These are phyloP conservation scores for Drosophila testacea DNA, from an alignment of 2,888 invertebrate species.

Conservation along the genomic window DNA sequence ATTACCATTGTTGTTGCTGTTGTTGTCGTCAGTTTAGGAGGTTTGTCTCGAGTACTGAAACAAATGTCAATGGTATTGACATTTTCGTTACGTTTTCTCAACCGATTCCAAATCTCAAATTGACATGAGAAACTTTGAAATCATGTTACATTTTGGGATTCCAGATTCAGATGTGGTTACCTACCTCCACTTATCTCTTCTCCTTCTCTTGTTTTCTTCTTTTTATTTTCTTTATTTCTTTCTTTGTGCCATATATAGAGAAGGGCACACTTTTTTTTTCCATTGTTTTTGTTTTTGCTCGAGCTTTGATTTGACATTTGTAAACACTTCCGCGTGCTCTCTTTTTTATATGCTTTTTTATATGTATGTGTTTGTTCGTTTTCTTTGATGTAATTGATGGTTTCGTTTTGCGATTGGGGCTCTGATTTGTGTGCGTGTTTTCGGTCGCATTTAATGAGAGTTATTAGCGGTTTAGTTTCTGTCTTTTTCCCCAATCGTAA, in stretches of 20 bases:
- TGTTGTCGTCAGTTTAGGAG: conserved; percentile 29
- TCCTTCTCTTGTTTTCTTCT: background rate
- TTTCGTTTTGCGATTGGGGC: conserved; percentile 53
- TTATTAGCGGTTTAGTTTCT: conserved; percentile 60
- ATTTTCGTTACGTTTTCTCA: conserved; percentile 65
- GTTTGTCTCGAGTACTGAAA: conserved; percentile 46
- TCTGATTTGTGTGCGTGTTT: conserved; percentile 53
- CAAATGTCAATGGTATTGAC: conserved; percentile 80
- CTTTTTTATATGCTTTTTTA: conserved; percentile 24
- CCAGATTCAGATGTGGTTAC: conserved; percentile 39
- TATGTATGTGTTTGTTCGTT: conserved; percentile 24
- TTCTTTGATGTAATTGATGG: conserved; percentile 65
- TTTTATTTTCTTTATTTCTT: conserved; percentile 12
- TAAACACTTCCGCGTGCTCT: conserved; percentile 73
- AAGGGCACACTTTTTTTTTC: conserved; percentile 45
- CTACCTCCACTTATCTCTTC: conserved; percentile 16
- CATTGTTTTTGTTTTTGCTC: conserved; percentile 20
- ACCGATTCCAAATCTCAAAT: conserved; percentile 64
- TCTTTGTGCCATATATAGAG: conserved; percentile 28
- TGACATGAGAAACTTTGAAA: conserved; percentile 76
- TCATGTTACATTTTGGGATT: conserved; percentile 60
- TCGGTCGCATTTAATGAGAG: conserved; percentile 68
- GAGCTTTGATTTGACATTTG: conserved; percentile 66
- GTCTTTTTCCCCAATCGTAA: conserved; percentile 15
- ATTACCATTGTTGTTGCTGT: conserved; percentile 23